A percentile compares a stretch with the other conserved stretches of the same genome.
These are phyloP conservation scores for Apis florea DNA, from an alignment of 1,140 invertebrate genomes.

Conservation along the genomic window DNA sequence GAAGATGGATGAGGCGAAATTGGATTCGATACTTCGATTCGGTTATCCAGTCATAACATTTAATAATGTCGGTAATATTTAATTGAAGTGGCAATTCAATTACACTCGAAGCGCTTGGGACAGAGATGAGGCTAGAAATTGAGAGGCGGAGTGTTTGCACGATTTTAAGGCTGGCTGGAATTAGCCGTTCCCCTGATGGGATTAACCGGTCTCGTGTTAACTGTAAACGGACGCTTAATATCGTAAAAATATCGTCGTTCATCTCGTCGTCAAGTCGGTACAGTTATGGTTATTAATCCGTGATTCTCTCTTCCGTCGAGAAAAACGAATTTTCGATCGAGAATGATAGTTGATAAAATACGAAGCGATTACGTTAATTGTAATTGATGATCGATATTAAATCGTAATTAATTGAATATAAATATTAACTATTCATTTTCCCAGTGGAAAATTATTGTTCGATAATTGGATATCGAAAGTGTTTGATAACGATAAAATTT, in stretches of 20 bases:
- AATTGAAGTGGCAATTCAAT: conserved; percentile 7
- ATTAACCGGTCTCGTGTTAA: neutral
- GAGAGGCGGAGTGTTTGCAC: neutral
- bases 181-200: neutral
- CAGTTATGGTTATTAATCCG: neutral
- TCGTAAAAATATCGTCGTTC: neutral
- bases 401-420: no score
- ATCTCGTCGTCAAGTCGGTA: neutral
- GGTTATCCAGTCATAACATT: neutral
- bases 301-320: neutral
- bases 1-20: neutral
- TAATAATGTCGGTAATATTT: conserved; percentile 13
- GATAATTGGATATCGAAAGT: no score
- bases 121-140: conserved; percentile 10
- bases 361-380: no score
- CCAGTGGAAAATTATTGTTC: no score
- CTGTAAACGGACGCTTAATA: neutral
- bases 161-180: conserved; percentile 6
- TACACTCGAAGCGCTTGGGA: neutral
- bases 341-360: neutral
- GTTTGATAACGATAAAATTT: no score
- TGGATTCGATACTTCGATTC: neutral
- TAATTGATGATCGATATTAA: no score
- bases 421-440: no score
- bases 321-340: neutral